phyloP scores from a whole-genome alignment of 35 echinoderm and acorn worm species.

The Acanthaster planci region DNA sequence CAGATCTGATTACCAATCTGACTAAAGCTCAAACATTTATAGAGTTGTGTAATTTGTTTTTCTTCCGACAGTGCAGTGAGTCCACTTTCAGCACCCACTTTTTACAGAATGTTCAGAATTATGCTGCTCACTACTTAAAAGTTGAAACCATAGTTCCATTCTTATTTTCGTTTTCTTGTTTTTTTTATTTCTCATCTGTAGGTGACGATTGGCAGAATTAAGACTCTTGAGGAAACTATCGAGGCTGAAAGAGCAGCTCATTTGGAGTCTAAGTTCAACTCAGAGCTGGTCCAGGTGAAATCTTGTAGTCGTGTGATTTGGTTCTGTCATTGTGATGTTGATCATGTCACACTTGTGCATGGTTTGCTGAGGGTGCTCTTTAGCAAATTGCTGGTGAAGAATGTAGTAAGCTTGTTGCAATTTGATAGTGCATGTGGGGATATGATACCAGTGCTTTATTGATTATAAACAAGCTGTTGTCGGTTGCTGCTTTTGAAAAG shows the following conservation, averaged over 20 bases:
- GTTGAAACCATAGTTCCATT: background rate
- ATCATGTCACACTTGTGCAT: background rate
- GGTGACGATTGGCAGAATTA: conserved; percentile 77
- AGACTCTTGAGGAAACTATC: conserved; percentile 73
- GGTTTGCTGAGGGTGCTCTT: too few species aligned
- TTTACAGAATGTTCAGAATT: background rate
- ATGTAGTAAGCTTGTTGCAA: too few species aligned
- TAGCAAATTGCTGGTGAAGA: too few species aligned
- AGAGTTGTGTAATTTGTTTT: too few species aligned
- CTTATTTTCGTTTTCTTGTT: background rate
- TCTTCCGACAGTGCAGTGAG: too few species aligned
- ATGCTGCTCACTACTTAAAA: background rate
- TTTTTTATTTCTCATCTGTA: conserved; percentile 17
- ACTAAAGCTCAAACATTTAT: too few species aligned
- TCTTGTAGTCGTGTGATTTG: background rate
- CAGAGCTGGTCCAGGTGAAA: conserved; percentile 24
- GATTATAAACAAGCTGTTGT: too few species aligned
- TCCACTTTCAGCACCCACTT: too few species aligned
- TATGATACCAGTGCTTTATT: too few species aligned
- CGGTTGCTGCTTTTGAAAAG: too few species aligned
- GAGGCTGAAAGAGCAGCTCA: conserved; percentile 91
- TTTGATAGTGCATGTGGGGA: too few species aligned
- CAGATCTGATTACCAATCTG: too few species aligned
- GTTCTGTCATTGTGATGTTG: background rate
- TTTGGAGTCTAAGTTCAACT: conserved; percentile 41